A percentile compares a stretch with the other conserved stretches of the same genome.
phyloP scores from a whole-genome alignment of 2,113 vertebrate species.

The Trinectes maculatus region DNA sequence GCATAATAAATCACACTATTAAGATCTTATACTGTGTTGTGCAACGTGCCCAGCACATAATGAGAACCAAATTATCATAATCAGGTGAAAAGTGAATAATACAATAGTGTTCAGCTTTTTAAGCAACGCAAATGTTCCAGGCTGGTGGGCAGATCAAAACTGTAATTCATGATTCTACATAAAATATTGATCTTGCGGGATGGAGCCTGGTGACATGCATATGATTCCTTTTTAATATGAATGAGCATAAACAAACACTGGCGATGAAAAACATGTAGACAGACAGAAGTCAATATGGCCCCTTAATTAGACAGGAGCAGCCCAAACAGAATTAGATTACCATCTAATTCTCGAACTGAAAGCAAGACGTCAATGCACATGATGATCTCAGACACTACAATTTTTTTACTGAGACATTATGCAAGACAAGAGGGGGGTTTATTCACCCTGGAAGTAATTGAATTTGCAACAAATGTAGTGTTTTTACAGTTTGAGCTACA shows the following conservation, averaged over 20 bases:
- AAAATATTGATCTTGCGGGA: slow-evolving; percentile 50
- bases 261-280: slow-evolving; percentile 53
- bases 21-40: background rate
- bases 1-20: background rate
- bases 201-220: slow-evolving; percentile 29
- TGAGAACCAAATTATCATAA: slow-evolving; percentile 16
- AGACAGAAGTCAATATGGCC: slow-evolving; percentile 52
- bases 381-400: slow-evolving; percentile 11
- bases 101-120: background rate
- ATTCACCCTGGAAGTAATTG: slow-evolving; percentile 17
- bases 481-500: slow-evolving; percentile 19
- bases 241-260: slow-evolving; percentile 64
- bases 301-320: slow-evolving; percentile 51
- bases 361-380: slow-evolving; percentile 51
- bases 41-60: slow-evolving; percentile 1
- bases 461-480: slow-evolving; percentile 26
- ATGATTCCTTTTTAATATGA: slow-evolving; percentile 51
- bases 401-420: slow-evolving; percentile 10
- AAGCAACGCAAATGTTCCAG: background rate
- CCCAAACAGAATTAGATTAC: slow-evolving; percentile 59
- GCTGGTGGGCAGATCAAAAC: background rate
- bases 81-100: slow-evolving; percentile 1
- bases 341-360: slow-evolving; percentile 52
- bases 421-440: slow-evolving; percentile 10
- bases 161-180: slow-evolving; percentile 37